phyloP scores from a whole-genome alignment of 2,888 invertebrate species.

The Ectropis crepuscularia region DNA sequence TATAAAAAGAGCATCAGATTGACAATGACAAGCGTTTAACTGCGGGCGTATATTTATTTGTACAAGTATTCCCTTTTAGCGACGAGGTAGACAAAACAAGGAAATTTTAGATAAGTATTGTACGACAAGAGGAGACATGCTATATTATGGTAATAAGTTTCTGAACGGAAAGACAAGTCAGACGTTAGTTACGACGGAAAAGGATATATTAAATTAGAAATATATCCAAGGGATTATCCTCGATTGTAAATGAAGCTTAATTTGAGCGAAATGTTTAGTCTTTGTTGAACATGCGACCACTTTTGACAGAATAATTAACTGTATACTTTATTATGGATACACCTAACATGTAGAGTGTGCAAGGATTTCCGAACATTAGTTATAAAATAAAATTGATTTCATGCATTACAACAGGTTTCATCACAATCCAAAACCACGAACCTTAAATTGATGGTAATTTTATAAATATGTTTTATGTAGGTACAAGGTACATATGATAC shows the following conservation, averaged over 20 bases:
- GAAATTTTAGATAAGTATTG: conserved; percentile 79
- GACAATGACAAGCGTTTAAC: conserved; percentile 83
- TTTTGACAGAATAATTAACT: conserved; percentile 21
- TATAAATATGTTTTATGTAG: too few species aligned
- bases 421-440: too few species aligned
- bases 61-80: conserved; percentile 84
- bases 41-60: conserved; percentile 78
- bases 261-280: conserved; percentile 21
- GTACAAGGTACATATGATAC: too few species aligned
- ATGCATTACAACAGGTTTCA: too few species aligned
- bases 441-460: too few species aligned
- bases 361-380: too few species aligned
- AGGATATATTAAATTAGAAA: conserved; percentile 75
- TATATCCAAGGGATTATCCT: conserved; percentile 40
- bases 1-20: conserved; percentile 79
- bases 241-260: conserved; percentile 33
- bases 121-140: conserved; percentile 61
- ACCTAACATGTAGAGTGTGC: conserved; percentile 6
- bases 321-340: conserved; percentile 11
- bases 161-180: conserved; percentile 61
- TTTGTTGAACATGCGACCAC: conserved; percentile 13
- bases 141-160: conserved; percentile 76
- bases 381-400: too few species aligned
- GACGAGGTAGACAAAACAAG: conserved; percentile 73
- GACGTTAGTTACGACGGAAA: conserved; percentile 58